Evolutionary conservation across 2,113 vertebrate species (phyloP), one percentile per base, ranked within the genome.

Genomic region (Balaenoptera acutorostrata): DNA sequence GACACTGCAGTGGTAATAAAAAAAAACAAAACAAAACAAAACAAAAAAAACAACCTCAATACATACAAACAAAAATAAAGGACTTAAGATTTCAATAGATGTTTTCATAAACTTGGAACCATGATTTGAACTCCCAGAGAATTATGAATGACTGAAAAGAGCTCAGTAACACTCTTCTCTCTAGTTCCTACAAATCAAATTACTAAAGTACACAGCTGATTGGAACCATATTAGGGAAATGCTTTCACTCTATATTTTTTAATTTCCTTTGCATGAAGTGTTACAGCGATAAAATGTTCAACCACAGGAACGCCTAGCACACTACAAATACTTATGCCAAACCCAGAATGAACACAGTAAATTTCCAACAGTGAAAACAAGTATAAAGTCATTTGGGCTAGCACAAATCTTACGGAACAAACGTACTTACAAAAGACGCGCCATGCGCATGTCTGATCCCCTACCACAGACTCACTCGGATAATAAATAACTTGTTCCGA

Each of bases 231-330:
- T 85, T 96, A 95, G 92, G 93, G 81, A 96, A 96, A 92, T 69
- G 87, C 93, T 96, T 97, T 97, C 89, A 77, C 83, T 93, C 80
- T 95, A 93, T 95, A 95, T 95, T 93, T 97, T 97, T 97, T 95
- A 97, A 98, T 98, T 98, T 98, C 96, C 96, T 97, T 95, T 95
- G 83, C 90, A 64, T 96, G 89, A 95, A 97, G 95, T 95, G 91
- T 97, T 96, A 93, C 55, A 88, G 87, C 66, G 96, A 97, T 97
- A 97, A 96, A 97, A 81, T 83, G 68, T 93, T 75, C 93, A 82
- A 95, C 94, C 96, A 89, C 52, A 94, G 82, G 75, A 94, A 89
- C 33, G 39, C 66, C 82, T 92, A 85, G 74, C 55, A 91, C 44
- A 88, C 93, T 97, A 81, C 96, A 94, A 90, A 94, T 90, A 83